Base-by-base conservation (phyloP, 2,797 vertebrate genomes). In the Coreius guichenoti region DNA sequence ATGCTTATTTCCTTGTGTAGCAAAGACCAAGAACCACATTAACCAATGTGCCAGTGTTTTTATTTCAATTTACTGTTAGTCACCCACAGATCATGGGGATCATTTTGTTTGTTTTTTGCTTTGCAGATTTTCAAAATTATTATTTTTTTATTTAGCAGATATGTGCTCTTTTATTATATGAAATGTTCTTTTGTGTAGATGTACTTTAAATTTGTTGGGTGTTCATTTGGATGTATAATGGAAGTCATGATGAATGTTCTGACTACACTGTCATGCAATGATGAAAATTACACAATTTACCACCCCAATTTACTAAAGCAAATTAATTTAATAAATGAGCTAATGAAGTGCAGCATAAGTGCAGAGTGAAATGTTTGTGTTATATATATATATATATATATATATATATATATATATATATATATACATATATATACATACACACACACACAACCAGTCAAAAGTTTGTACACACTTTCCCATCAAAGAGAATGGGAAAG, bases 21-120 rank as follows among this genome's bases (percentile, higher is more conserved):
- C 47, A 56, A 79, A 85, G 39, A 83, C 80, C 82, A 86, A 86
- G 68, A 82, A 74, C 29, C 67, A 67, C 65, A 58, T 67, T 31
- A 14, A 83, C 31, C 23, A 58, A 45, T 29, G 73, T 67, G 79
- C 82, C 85, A 80, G 36, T 78, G 36, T 43, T 70, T 70, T 43
- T 43, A 26, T 5, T 49, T 74, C 1, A 56, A 21, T 36, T 45
- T 81, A 21, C 12, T 56, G 23, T 63, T 47, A 49, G 43, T 45
- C 19, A 7, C 51, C 14, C 33, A 26, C 26, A 6, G 31, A 21
- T 31, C 6, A 23, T 12, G n/a, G 51, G n/a, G n/a, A n/a, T n/a
- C n/a, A n/a, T 45, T 56, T 78, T 63, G 36, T 19, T 36, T 6
- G 43, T 39, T n/a, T 36, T 54, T 78, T 67, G 8, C n/a, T 69